Conservation (phyloP, 2,113 vertebrate species). For the Thermophis baileyi region DNA sequence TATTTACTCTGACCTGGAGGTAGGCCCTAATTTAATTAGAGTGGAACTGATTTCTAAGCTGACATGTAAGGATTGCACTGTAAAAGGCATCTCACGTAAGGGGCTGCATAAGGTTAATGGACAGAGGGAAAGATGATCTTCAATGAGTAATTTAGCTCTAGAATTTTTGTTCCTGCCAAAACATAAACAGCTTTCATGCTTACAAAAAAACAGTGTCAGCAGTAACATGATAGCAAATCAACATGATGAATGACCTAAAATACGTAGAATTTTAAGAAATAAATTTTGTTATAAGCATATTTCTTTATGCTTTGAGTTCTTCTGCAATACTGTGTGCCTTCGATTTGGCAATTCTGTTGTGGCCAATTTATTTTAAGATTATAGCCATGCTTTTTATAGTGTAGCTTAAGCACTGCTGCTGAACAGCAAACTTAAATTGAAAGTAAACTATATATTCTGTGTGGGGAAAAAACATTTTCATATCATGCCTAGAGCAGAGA, state of each 20-base stretch:
- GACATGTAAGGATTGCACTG: not conserved
- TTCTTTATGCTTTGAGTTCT: not conserved
- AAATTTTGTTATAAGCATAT: not conserved
- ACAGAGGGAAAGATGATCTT: not conserved
- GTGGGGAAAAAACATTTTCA: not conserved
- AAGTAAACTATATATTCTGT: not conserved
- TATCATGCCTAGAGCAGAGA: not conserved
- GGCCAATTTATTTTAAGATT: not conserved
- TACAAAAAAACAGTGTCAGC: not conserved
- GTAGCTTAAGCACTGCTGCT: not conserved
- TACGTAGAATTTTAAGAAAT: not conserved
- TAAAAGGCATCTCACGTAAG: conserved; percentile 13
- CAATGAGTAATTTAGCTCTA: not conserved
- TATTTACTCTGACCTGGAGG: not conserved
- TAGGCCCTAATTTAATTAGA: not conserved
- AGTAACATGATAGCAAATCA: not conserved
- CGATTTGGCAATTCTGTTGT: not conserved
- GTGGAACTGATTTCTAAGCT: not conserved
- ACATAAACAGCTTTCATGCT: not conserved
- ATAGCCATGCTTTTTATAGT: not conserved
- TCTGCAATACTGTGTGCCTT: not conserved
- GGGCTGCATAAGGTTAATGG: conserved; percentile 31
- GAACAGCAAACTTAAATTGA: not conserved
- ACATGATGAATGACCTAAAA: not conserved
- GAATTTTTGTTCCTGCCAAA: not conserved